phyloP scores from a whole-genome alignment of 2,888 invertebrate species.

The Andrena dorsata region DNA sequence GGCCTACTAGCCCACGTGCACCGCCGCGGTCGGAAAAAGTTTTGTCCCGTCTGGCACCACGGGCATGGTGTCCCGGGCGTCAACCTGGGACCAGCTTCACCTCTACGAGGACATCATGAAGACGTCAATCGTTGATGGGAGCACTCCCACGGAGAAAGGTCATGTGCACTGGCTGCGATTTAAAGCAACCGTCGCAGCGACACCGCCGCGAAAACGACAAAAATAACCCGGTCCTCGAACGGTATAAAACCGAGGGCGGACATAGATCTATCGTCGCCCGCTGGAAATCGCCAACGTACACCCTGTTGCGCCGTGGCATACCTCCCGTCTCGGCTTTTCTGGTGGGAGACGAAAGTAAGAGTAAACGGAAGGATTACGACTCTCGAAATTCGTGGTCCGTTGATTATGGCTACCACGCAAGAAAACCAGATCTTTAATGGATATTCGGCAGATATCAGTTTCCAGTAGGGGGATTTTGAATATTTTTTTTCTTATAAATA shows the following conservation, averaged over 20 bases:
- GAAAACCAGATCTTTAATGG: background rate
- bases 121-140: constrained; percentile 70
- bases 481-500: too few species aligned
- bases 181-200: constrained; percentile 28
- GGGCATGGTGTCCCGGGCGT: background rate
- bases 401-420: constrained; percentile 9
- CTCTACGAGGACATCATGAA: constrained; percentile 66
- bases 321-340: constrained; percentile 16
- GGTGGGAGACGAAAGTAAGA: constrained; percentile 55
- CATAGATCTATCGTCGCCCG: constrained; percentile 76
- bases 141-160: constrained; percentile 59
- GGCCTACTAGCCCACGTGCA: constrained; percentile 69
- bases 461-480: too few species aligned
- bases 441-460: background rate
- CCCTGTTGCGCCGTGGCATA: constrained; percentile 31
- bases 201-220: constrained; percentile 44
- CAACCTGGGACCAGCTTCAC: constrained; percentile 22
- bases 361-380: constrained; percentile 25
- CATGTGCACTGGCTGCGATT: constrained; percentile 37
- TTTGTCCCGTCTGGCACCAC: constrained; percentile 50
- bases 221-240: constrained; percentile 58
- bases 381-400: background rate
- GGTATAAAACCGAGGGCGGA: constrained; percentile 72
- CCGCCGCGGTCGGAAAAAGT: constrained; percentile 38
- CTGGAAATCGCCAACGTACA: constrained; percentile 71